Percentiles rank a stretch among this genome's conserved stretches.
These are phyloP conservation scores for Turnix velox DNA, from an alignment of 2,113 vertebrate genomes.

Conservation along the genomic window DNA sequence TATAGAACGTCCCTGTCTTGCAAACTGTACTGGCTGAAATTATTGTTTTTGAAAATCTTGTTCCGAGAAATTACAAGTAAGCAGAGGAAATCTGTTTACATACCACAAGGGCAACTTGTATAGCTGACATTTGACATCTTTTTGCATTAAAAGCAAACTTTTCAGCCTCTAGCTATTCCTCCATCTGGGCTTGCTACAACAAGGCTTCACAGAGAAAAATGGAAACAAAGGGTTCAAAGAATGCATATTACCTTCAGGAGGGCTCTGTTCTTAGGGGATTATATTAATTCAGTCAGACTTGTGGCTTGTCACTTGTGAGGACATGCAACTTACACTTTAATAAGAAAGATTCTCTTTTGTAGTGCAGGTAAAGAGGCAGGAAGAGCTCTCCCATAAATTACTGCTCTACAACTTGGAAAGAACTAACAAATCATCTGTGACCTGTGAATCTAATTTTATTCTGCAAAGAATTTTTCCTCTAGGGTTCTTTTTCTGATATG, in stretches of 20 bases:
- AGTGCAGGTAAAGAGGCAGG: neutral
- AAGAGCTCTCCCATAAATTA: neutral
- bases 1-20: neutral
- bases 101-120: neutral
- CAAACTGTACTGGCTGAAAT: neutral
- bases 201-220: neutral
- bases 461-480: neutral
- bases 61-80: neutral
- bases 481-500: neutral
- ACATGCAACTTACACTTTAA: neutral
- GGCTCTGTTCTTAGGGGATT: neutral
- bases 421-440: constrained; percentile 9
- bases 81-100: neutral
- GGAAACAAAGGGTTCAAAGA: neutral
- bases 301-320: neutral
- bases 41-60: neutral
- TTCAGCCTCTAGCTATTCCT: neutral
- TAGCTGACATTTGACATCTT: neutral
- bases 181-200: neutral
- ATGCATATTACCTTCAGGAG: neutral
- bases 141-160: neutral
- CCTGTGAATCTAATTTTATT: constrained; percentile 41
- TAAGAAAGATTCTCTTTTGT: neutral
- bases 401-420: neutral
- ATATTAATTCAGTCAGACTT: neutral